Evolutionary conservation across 2,888 invertebrate genomes (phyloP).

Genomic region (Notodonta dromedarius): DNA sequence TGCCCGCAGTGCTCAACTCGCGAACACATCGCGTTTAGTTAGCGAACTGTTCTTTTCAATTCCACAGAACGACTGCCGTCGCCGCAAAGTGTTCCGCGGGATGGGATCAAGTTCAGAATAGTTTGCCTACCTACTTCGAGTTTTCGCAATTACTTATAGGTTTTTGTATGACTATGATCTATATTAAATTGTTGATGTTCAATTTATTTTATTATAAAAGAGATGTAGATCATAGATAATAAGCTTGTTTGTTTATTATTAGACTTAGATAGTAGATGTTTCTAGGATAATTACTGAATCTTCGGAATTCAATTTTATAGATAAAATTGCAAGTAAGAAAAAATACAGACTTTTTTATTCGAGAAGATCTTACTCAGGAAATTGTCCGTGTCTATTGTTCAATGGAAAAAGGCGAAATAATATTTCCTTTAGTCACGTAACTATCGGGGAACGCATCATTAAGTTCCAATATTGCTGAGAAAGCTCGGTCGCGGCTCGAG

Average conservation of each 20-base stretch:
- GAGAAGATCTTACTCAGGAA: neutral
- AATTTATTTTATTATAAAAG: no score
- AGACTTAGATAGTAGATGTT: no score
- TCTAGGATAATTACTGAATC: no score
- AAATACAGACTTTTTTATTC: no score
- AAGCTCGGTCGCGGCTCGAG: constrained; percentile 36
- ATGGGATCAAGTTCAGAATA: neutral
- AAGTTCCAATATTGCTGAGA: constrained; percentile 53
- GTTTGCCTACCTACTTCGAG: constrained; percentile 4
- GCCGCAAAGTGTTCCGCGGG: constrained; percentile 10
- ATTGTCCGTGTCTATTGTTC: constrained; percentile 19
- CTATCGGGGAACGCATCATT: constrained; percentile 47
- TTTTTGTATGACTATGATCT: neutral
- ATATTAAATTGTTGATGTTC: no score
- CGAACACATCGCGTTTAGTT: constrained; percentile 51
- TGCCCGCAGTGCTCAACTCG: constrained; percentile 28
- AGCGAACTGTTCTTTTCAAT: constrained; percentile 61
- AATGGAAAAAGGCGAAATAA: constrained; percentile 33
- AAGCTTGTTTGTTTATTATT: no score
- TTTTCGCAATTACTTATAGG: neutral
- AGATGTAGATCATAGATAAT: no score
- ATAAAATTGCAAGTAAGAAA: no score
- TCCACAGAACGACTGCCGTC: constrained; percentile 27
- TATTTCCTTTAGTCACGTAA: constrained; percentile 44
- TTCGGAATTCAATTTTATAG: no score